These are phyloP conservation scores for Trichoplusia ni DNA, from an alignment of 1,140 invertebrate genomes.

Conservation along the genomic window DNA sequence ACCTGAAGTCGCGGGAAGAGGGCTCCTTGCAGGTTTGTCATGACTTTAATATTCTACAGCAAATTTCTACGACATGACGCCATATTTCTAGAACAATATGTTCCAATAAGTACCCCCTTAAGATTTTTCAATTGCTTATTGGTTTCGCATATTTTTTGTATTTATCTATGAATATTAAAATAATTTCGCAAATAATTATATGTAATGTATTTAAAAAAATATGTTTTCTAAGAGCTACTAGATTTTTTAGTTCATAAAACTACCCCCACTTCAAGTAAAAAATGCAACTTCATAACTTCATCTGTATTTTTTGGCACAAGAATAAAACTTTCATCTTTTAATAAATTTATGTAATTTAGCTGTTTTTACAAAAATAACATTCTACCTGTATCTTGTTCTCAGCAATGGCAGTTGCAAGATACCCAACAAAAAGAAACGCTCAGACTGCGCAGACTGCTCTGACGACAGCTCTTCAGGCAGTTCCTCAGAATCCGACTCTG, in stretches of 20 bases:
- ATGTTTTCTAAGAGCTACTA: too few relatives aligned
- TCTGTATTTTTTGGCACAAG: too few relatives aligned
- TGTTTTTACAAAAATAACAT: too few relatives aligned
- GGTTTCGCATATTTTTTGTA: too few relatives aligned
- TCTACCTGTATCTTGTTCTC: neutral
- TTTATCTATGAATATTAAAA: too few relatives aligned
- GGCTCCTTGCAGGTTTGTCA: constrained; percentile 67
- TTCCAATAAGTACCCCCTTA: neutral
- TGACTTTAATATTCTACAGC: neutral
- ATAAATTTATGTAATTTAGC: too few relatives aligned
- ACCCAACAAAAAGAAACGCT: constrained; percentile 66
- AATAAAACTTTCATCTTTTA: too few relatives aligned
- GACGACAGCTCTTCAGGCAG: constrained; percentile 60
- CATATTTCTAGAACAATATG: neutral
- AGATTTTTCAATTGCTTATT: neutral
- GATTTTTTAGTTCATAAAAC: too few relatives aligned
- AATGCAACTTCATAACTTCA: too few relatives aligned
- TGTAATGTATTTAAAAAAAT: too few relatives aligned
- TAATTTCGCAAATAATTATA: too few relatives aligned
- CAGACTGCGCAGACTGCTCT: constrained; percentile 58
- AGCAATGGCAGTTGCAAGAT: constrained; percentile 68
- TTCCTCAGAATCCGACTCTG: constrained; percentile 10
- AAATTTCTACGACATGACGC: neutral
- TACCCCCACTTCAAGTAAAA: too few relatives aligned
- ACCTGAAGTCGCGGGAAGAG: constrained; percentile 82